phyloP scores from a whole-genome alignment of 2,888 invertebrate species.

The Prosopocoilus inquinatus region DNA sequence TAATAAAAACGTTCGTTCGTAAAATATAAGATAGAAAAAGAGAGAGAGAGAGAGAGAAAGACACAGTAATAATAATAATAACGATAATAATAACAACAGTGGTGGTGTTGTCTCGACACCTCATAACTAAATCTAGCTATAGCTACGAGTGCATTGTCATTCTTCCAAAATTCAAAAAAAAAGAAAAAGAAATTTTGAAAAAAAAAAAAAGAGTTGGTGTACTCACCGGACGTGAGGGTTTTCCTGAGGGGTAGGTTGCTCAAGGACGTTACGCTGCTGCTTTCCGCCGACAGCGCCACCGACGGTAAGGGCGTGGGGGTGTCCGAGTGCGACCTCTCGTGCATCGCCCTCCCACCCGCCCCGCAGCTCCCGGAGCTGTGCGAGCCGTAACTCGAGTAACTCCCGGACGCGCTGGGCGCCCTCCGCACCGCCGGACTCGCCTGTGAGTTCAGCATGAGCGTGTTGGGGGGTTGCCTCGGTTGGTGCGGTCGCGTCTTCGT shows the following conservation, averaged over 20 bases:
- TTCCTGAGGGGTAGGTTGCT: conserved; percentile 87
- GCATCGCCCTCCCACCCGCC: conserved; percentile 62
- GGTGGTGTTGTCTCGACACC: not conserved
- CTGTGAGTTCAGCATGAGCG: conserved; percentile 57
- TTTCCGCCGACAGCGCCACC: conserved; percentile 90
- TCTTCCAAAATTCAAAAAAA: not conserved
- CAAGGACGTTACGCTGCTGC: conserved; percentile 91
- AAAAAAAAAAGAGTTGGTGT: not conserved
- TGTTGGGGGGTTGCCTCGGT: conserved; percentile 63
- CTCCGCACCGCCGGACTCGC: conserved; percentile 62
- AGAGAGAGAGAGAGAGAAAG: too few species aligned
- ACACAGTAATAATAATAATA: conserved; percentile 16
- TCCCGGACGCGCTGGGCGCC: conserved; percentile 54
- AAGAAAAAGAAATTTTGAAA: not conserved
- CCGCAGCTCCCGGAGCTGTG: conserved; percentile 52
- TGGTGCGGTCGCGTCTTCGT: conserved; percentile 87
- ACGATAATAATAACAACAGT: too few species aligned
- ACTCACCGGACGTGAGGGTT: conserved; percentile 70
- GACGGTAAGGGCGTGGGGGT: conserved; percentile 80
- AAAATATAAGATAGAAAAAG: too few species aligned
- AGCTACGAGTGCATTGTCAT: not conserved
- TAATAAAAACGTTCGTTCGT: not conserved
- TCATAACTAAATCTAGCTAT: not conserved
- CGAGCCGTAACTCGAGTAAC: conserved; percentile 58
- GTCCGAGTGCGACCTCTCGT: conserved; percentile 88